These are phyloP conservation scores for Eremobia ochroleuca DNA, from an alignment of 2,888 invertebrate species.

Conservation along the genomic window DNA sequence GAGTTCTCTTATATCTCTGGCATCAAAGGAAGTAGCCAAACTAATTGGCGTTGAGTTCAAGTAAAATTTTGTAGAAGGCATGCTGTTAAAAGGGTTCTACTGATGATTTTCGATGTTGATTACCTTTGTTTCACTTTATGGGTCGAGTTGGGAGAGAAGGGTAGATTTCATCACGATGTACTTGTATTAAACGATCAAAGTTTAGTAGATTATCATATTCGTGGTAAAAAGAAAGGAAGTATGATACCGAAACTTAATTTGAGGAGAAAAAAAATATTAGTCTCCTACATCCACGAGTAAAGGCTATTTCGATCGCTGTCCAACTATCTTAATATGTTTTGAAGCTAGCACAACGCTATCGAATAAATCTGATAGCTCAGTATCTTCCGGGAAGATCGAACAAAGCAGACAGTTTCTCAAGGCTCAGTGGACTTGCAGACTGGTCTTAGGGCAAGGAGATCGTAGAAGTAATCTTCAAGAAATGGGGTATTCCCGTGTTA, in stretches of 20 bases:
- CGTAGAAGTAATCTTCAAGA: too few relatives aligned
- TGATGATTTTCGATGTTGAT: constrained; percentile 40
- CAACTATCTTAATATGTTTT: background rate
- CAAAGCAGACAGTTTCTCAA: too few relatives aligned
- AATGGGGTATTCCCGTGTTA: too few relatives aligned
- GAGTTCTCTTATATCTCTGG: constrained; percentile 57
- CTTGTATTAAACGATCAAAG: constrained; percentile 38
- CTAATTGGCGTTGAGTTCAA: constrained; percentile 53
- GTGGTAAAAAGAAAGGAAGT: constrained; percentile 14
- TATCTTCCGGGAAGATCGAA: too few relatives aligned
- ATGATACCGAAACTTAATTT: constrained; percentile 8
- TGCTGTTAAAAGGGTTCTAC: constrained; percentile 43
- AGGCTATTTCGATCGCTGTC: background rate
- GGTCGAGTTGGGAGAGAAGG: constrained; percentile 10
- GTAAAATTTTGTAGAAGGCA: constrained; percentile 39
- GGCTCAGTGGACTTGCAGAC: too few relatives aligned
- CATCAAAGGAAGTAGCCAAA: constrained; percentile 54
- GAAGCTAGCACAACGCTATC: too few relatives aligned
- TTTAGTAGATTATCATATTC: constrained; percentile 27
- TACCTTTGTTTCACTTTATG: constrained; percentile 33
- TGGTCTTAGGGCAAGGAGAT: too few relatives aligned
- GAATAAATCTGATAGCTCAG: too few relatives aligned
- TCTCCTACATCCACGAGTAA: background rate
- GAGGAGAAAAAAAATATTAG: background rate
- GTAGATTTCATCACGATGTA: constrained; percentile 38